A percentile compares a stretch with the other conserved stretches of the same genome.
Conservation (phyloP, 2,797 vertebrate species). For the Neosalanx taihuensis region DNA sequence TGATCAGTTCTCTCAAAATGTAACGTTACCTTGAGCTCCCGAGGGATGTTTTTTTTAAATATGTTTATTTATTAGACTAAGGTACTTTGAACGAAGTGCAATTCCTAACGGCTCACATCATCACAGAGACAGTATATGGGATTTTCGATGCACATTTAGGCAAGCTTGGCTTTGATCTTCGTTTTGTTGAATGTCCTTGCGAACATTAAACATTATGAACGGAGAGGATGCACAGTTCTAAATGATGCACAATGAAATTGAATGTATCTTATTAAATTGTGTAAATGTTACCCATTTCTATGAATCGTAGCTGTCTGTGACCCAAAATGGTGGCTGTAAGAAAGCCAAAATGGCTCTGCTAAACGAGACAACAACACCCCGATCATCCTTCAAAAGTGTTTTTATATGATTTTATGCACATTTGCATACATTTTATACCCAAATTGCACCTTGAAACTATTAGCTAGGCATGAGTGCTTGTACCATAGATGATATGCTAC, state of each 20-base stretch:
- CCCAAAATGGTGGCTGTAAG: not conserved
- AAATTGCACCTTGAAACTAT: too few species aligned
- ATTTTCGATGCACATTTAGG: constrained; percentile 56
- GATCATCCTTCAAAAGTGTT: not conserved
- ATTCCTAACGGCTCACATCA: constrained; percentile 50
- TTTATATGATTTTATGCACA: too few species aligned
- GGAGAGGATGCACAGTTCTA: constrained; percentile 64
- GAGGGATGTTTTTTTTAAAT: constrained; percentile 50
- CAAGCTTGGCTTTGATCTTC: constrained; percentile 61
- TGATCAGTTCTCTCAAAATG: constrained; percentile 60
- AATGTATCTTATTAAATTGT: constrained; percentile 82
- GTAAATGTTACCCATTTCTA: constrained; percentile 55
- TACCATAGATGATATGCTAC: too few species aligned
- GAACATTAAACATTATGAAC: constrained; percentile 47
- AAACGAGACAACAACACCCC: not conserved
- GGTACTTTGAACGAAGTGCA: constrained; percentile 79
- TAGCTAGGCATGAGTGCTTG: too few species aligned
- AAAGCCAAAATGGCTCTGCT: not conserved
- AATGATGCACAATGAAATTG: constrained; percentile 81
- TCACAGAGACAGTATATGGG: constrained; percentile 50
- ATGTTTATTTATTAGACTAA: constrained; percentile 79
- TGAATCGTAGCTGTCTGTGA: constrained; percentile 49
- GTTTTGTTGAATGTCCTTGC: constrained; percentile 47
- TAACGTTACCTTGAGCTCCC: constrained; percentile 56
- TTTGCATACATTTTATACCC: too few species aligned